Evolutionary conservation across 2,888 invertebrate species (phyloP), one percentile per base, ranked within the genome.

Genomic region (Maniola hyperantus): DNA sequence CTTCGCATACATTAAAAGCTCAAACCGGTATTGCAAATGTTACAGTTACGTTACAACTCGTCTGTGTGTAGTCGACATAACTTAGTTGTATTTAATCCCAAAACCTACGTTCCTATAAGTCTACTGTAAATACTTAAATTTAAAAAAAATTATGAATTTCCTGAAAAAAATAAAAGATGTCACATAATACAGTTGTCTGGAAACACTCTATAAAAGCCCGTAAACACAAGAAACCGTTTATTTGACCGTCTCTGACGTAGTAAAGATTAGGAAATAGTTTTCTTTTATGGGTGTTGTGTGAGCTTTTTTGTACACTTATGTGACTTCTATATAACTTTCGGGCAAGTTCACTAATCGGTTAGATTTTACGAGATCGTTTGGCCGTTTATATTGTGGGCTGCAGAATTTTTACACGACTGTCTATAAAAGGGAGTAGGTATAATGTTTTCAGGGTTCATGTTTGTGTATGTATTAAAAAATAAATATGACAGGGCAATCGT

Each of bases 231-330:
- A 42, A 20, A 57, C 11, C 57, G 57, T 57, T 42, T 57, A 57
- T 57, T 57, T 42, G 57, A 57, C 57, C 57, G 20, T 42, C 20
- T 20, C 42, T 57, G 57, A 57, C 57, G 42, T 57, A 42, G 20
- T 57, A 57, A 57, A 57, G 57, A 57, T 57, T 57, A 57, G 57
- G 57, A 57, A 57, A 42, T 39, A 57, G 57, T 57, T 57, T 57
- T 42, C 57, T 20, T 57, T 57, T 57, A 57, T 57, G 57, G 57
- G 6, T 57, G 39, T 57, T 57, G 57, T 57, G 55, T 57, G 42
- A 57, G 57, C 57, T 57, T 57, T 57, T 57, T 57, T 57, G 20
- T 57, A 42, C 57, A 57, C 57, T 57, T 57, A 57, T 13, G 57
- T 13, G 57, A 42, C 39, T 57, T 20, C 13, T 42, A 20, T 57